Evolutionary conservation across 1,140 invertebrate species (phyloP).

Genomic region (Adelges cooleyi): DNA sequence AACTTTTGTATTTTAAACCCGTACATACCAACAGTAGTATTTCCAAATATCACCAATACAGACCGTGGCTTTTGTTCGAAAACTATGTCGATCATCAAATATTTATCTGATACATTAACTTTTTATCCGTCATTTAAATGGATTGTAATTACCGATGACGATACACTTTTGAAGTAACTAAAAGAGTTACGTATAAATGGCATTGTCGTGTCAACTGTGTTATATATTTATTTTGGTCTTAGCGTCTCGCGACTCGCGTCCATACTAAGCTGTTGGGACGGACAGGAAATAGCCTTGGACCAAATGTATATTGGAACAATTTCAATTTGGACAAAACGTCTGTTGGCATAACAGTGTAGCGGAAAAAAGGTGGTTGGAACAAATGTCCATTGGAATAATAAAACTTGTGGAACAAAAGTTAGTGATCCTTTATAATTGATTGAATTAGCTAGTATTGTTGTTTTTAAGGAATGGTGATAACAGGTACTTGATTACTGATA

Average conservation of each 20-base stretch:
- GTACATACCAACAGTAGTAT: constrained; percentile 43
- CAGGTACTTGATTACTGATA: no score
- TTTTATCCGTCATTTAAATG: constrained; percentile 46
- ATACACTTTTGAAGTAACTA: constrained; percentile 74
- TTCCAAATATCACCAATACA: constrained; percentile 60
- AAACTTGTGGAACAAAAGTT: no score
- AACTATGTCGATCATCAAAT: constrained; percentile 64
- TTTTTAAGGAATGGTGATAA: no score
- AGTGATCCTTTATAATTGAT: no score
- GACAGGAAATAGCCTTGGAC: constrained; percentile 50
- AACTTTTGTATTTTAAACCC: constrained; percentile 28
- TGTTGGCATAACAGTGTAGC: no score
- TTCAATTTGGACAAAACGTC: no score
- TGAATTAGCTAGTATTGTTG: no score
- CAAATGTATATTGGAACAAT: no score
- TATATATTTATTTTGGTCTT: constrained; percentile 16
- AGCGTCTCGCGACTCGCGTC: constrained; percentile 50
- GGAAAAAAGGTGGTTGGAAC: no score
- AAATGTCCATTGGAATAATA: no score
- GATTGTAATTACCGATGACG: constrained; percentile 78
- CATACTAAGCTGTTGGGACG: constrained; percentile 56
- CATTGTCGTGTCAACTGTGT: no score
- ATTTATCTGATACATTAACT: constrained; percentile 39
- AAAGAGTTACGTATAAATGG: not conserved
- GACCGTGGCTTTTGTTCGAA: constrained; percentile 74